Conservation (phyloP, 2,797 vertebrate genomes). For the Danio jaintianensis region DNA sequence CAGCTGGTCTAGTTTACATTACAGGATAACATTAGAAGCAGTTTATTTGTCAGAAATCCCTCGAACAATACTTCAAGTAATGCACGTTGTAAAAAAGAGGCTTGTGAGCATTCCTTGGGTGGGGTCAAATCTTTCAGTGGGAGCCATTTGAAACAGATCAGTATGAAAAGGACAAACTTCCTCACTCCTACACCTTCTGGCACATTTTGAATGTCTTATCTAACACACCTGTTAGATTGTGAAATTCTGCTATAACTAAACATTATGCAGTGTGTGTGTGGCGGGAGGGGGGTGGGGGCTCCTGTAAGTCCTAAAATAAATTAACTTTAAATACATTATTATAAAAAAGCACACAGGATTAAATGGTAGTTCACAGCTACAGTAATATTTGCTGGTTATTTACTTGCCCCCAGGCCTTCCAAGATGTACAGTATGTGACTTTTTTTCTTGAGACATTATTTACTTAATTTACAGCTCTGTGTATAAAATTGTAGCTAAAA, state of each 20-base stretch:
- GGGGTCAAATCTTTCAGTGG: conserved; percentile 14
- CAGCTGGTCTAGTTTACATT: conserved; percentile 74
- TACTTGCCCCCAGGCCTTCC: too few species aligned
- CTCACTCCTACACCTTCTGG: conserved; percentile 1
- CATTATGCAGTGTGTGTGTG: too few species aligned
- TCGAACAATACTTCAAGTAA: conserved; percentile 43
- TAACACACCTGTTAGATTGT: background rate
- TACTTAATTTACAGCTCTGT: too few species aligned
- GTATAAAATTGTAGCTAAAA: too few species aligned
- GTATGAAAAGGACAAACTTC: background rate
- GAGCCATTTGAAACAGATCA: conserved; percentile 1
- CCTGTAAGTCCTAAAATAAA: background rate
- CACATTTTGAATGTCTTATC: background rate
- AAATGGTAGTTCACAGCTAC: too few species aligned
- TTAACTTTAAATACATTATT: background rate
- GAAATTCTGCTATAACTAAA: background rate
- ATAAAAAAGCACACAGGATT: background rate
- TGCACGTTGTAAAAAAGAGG: conserved; percentile 7
- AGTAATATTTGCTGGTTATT: too few species aligned
- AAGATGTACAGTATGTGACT: too few species aligned
- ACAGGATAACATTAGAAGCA: conserved; percentile 55
- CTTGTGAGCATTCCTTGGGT: conserved; percentile 5
- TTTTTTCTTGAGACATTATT: too few species aligned
- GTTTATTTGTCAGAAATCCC: conserved; percentile 33
- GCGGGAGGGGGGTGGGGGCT: too few species aligned